Percentiles rank a stretch among this genome's conserved stretches.
Evolutionary conservation across 2,113 vertebrate species (phyloP).

Genomic region (Acrocephalus kingi): DNA sequence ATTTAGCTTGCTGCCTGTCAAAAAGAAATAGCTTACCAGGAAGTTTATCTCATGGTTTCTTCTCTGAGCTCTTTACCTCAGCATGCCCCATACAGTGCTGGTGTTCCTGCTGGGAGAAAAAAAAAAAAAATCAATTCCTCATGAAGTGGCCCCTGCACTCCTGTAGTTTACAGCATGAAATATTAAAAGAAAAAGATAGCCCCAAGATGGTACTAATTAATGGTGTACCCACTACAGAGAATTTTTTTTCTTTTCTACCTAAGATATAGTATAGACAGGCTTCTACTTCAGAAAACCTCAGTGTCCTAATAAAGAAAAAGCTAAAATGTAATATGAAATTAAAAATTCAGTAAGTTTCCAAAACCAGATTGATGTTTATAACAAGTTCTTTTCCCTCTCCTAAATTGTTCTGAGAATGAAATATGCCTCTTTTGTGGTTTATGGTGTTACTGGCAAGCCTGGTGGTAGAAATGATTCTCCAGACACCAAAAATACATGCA

Average conservation of each 20-base stretch:
- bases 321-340: constrained; percentile 13
- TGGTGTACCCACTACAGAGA: not conserved
- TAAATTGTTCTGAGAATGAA: constrained; percentile 40
- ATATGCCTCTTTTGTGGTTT: constrained; percentile 45
- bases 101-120: not conserved
- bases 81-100: not conserved
- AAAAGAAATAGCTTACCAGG: not conserved
- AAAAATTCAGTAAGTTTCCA: constrained; percentile 9
- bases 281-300: constrained; percentile 22
- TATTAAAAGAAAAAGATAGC: not conserved
- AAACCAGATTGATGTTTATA: constrained; percentile 34
- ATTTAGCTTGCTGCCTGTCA: not conserved
- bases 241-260: not conserved
- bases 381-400: constrained; percentile 3
- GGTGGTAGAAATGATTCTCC: not conserved
- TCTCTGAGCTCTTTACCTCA: not conserved
- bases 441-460: constrained; percentile 35
- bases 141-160: not conserved
- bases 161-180: not conserved
- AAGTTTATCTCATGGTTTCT: not conserved
- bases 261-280: not conserved
- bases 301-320: constrained; percentile 32
- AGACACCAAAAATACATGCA: constrained; percentile 40
- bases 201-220: not conserved
- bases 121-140: not conserved